Conservation (phyloP, 2,113 vertebrate species). For the Nycticorax nycticorax region DNA sequence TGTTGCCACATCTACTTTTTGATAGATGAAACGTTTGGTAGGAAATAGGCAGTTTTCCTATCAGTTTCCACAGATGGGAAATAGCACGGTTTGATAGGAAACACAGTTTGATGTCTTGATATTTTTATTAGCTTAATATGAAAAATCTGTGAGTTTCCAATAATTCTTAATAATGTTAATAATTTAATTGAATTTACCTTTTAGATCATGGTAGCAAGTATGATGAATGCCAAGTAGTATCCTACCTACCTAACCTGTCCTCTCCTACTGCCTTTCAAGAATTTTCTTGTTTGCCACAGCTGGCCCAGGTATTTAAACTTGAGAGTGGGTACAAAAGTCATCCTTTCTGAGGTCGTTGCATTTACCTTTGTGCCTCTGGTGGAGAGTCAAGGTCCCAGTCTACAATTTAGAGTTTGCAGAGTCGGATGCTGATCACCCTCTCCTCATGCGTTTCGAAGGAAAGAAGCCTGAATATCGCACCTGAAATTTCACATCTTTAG, state of each 20-base stretch:
- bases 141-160: neutral
- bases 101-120: neutral
- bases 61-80: neutral
- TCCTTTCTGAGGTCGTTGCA: neutral
- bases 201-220: neutral
- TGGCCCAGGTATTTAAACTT: neutral
- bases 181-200: neutral
- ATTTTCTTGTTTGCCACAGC: neutral
- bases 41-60: neutral
- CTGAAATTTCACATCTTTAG: neutral
- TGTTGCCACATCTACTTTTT: neutral
- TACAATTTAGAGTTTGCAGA: neutral
- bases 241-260: neutral
- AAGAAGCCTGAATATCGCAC: neutral
- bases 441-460: accelerated
- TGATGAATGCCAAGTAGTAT: neutral
- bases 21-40: neutral
- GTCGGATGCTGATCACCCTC: neutral
- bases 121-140: neutral
- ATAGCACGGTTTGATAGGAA: neutral
- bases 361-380: neutral
- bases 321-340: neutral
- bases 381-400: neutral
- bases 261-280: neutral
- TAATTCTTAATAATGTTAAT: neutral